Conservation (phyloP, 2,888 invertebrate species). For the Orgyia antiqua region DNA sequence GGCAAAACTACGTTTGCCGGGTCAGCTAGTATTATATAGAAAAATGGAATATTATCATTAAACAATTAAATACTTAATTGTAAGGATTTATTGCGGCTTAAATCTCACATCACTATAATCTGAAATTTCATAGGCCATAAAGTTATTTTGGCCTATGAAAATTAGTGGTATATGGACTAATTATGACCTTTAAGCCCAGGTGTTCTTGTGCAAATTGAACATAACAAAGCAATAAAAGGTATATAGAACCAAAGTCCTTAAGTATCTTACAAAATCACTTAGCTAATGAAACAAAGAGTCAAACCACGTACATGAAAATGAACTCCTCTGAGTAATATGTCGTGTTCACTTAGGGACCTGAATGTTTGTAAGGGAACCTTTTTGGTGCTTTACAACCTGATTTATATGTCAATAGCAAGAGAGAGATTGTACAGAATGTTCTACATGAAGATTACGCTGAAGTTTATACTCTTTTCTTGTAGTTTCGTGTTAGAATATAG, state of each 20-base stretch:
- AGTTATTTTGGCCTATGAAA: no score
- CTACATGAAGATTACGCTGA: slow-evolving; percentile 2
- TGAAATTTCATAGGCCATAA: no score
- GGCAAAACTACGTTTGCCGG: no score
- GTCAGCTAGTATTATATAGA: no score
- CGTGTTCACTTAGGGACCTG: slow-evolving; percentile 13
- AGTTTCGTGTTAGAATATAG: neutral
- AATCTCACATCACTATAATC: no score
- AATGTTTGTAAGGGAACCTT: slow-evolving; percentile 11
- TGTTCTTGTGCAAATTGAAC: slow-evolving; percentile 1
- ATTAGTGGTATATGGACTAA: no score
- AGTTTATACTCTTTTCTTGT: slow-evolving; percentile 9
- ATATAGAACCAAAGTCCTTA: slow-evolving; percentile 6
- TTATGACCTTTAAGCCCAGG: no score
- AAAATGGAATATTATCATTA: no score
- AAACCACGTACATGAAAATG: slow-evolving; percentile 17
- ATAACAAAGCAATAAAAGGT: slow-evolving; percentile 5
- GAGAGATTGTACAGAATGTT: slow-evolving; percentile 7
- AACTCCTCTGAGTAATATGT: slow-evolving; percentile 15
- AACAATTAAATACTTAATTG: no score
- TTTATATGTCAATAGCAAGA: slow-evolving; percentile 11
- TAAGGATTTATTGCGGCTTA: no score
- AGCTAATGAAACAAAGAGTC: slow-evolving; percentile 28
- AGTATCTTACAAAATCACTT: slow-evolving; percentile 20
- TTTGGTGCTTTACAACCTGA: slow-evolving; percentile 7